phyloP scores from a whole-genome alignment of 2,888 invertebrate species.

The Cataglyphis albicans region DNA sequence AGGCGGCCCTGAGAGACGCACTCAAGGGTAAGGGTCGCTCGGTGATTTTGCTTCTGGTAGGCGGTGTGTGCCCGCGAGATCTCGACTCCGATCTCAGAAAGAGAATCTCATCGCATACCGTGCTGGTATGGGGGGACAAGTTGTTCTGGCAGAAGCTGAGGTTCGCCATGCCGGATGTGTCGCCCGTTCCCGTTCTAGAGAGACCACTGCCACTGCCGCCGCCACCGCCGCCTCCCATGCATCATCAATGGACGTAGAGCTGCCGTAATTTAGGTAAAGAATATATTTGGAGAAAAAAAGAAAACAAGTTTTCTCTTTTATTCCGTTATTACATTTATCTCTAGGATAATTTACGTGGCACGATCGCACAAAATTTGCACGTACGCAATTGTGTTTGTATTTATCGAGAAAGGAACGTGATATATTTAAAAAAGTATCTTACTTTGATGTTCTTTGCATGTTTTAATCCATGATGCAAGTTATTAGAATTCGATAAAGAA shows the following conservation, averaged over 20 bases:
- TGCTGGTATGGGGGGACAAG: constrained; percentile 97
- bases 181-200: constrained; percentile 83
- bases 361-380: neutral
- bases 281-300: neutral
- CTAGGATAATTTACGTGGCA: neutral
- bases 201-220: constrained; percentile 82
- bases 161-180: constrained; percentile 94
- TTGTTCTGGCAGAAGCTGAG: constrained; percentile 98
- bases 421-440: neutral
- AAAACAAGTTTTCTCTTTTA: neutral
- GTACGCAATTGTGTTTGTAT: neutral
- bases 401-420: neutral
- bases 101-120: constrained; percentile 96
- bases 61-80: constrained; percentile 95
- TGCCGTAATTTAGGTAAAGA: constrained; percentile 72
- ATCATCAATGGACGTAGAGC: constrained; percentile 92
- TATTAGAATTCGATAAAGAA: constrained; percentile 23
- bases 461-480: neutral
- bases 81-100: constrained; percentile 96
- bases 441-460: neutral
- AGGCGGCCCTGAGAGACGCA: constrained; percentile 96
- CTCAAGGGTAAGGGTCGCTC: constrained; percentile 94
- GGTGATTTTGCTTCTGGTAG: constrained; percentile 95
- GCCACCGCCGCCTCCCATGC: constrained; percentile 86
- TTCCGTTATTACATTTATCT: neutral